Evolutionary conservation across 2,797 vertebrate genomes (phyloP).

Genomic region (Chaetophractus vellerosus): DNA sequence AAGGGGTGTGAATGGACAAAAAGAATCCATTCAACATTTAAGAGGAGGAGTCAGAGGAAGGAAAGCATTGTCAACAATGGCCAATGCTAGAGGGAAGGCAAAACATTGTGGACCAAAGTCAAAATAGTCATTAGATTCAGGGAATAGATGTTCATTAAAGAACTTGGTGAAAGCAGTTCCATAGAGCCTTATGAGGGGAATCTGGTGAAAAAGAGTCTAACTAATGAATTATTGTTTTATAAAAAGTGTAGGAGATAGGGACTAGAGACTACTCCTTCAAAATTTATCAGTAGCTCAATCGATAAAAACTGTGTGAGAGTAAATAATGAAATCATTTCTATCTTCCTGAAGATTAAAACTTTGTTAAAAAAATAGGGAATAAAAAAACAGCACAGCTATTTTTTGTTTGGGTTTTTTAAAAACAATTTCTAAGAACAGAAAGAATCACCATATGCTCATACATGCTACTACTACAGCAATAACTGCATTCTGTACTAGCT

Average conservation of each 20-base stretch:
- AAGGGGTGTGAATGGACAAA: not conserved
- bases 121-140: not conserved
- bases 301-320: not conserved
- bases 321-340: not conserved
- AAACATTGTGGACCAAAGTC: not conserved
- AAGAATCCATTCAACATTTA: not conserved
- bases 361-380: not conserved
- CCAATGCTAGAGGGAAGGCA: not conserved
- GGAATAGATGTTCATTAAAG: not conserved
- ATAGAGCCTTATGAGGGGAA: not conserved
- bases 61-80: too few relatives aligned
- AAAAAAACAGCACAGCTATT: not conserved
- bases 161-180: too few relatives aligned
- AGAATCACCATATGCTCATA: not conserved
- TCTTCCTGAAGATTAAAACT: not conserved
- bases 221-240: not conserved
- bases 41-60: not conserved
- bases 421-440: not conserved
- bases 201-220: not conserved
- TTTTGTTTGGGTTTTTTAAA: not conserved
- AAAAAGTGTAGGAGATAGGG: not conserved
- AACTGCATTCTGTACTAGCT: not conserved
- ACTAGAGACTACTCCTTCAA: not conserved
- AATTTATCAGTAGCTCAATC: not conserved
- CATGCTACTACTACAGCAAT: not conserved